phyloP scores from a whole-genome alignment of 2,888 invertebrate genomes.

The Trichogramma dendrolimi region DNA sequence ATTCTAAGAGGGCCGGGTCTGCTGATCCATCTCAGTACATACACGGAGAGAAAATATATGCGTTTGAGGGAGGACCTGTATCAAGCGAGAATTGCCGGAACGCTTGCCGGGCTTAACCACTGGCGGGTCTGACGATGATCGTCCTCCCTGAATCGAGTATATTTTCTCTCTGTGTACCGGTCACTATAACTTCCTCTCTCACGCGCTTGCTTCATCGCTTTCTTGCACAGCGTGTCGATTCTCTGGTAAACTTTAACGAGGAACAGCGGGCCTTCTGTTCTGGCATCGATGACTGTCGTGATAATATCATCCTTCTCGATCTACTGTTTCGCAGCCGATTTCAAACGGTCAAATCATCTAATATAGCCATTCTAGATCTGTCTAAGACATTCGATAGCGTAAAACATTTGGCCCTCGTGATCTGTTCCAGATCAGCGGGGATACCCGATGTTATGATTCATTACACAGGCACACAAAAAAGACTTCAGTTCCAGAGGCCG shows the following conservation, averaged over 20 bases:
- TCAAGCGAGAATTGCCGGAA: no score
- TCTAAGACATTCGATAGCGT: constrained; percentile 33
- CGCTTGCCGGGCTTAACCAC: no score
- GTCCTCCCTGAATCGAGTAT: no score
- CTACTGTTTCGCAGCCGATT: constrained; percentile 9
- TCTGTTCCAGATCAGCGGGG: background rate
- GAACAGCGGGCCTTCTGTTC: constrained; percentile 31
- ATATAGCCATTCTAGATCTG: constrained; percentile 29
- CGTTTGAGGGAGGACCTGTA: no score
- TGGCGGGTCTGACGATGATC: no score
- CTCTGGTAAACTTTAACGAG: no score
- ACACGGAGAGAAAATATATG: no score
- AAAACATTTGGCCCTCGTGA: constrained; percentile 11
- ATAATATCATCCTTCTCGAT: constrained; percentile 27
- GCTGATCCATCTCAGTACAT: constrained; percentile 27
- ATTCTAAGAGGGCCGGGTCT: constrained; percentile 30
- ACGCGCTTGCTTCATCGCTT: no score
- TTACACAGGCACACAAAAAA: background rate
- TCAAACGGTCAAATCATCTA: background rate
- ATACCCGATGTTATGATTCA: background rate
- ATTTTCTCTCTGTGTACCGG: no score
- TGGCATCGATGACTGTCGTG: constrained; percentile 24
- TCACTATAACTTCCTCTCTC: constrained; percentile 29
- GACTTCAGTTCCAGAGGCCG: no score
- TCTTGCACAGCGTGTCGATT: no score